These are phyloP conservation scores for Nerophis ophidion DNA, from an alignment of 2,113 vertebrate genomes.

Conservation along the genomic window DNA sequence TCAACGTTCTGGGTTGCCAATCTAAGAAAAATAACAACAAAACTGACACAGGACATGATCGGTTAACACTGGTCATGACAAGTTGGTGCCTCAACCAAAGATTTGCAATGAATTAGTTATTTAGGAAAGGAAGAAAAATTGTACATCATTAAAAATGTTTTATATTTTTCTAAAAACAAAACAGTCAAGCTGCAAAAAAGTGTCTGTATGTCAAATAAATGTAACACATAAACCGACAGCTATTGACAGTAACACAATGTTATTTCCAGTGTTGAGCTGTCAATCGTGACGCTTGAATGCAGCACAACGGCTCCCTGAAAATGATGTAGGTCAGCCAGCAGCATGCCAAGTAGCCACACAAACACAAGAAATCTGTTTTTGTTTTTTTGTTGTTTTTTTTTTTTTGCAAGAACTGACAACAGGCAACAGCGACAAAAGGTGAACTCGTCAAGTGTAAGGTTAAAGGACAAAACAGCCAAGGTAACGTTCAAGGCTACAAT, in stretches of 20 bases:
- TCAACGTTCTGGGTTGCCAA: no score
- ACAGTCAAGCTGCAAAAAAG: neutral
- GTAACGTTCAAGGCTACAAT: conserved; percentile 1
- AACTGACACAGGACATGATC: no score
- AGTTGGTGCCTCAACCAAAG: no score
- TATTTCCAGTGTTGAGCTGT: conserved; percentile 1
- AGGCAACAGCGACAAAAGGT: conserved; percentile 1
- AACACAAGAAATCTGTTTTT: conserved; percentile 9
- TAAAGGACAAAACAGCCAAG: conserved; percentile 8
- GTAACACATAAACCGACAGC: conserved; percentile 1
- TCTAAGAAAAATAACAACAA: no score
- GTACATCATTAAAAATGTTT: no score
- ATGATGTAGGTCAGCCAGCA: conserved; percentile 23
- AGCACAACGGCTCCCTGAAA: conserved; percentile 3
- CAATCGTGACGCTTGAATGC: neutral
- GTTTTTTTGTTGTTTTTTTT: neutral
- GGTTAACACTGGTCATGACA: no score
- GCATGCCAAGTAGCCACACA: conserved; percentile 10
- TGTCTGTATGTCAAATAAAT: conserved; percentile 5
- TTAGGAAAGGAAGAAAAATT: no score
- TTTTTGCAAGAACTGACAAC: conserved; percentile 15
- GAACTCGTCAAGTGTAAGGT: conserved; percentile 8
- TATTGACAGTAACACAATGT: conserved; percentile 1
- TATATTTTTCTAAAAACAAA: no score
- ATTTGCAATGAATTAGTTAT: no score